Base-by-base conservation (phyloP, 2,888 invertebrate genomes). In the Anarsia innoxiella region DNA sequence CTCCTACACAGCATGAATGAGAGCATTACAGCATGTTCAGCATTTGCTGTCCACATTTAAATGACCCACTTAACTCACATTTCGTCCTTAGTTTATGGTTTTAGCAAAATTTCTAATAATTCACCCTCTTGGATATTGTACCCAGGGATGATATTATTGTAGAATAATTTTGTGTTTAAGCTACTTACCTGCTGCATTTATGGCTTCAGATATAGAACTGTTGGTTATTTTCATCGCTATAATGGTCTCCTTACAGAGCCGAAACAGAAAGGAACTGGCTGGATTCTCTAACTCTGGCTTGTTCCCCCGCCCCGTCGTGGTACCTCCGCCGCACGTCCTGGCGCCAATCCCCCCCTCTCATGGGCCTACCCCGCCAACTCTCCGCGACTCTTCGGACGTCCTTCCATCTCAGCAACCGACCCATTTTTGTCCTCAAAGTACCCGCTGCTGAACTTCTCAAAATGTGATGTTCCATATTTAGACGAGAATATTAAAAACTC, bases 311-410 rank as follows among this genome's bases (percentile, higher is more conserved):
- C 35, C 71, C 67, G 28, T 68, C 72, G 23, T 82, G 83, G 82
- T 82, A 80, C 42, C 49, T 78, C 28, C 66, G 83, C 4, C 70
- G 80, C 2, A 82, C 70, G 0, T 68, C 78, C 1, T 82, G 82
- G 83, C 74, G 82, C 6, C 67, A 67, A 44, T 52, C 55, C 16
- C 63, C 66, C 0, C 60, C 68, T 0, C 41, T 66, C 11, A 57
- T 65, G 57, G 66, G 65, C 1, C 50, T 70, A 3, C 66, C 68
- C 2, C 59, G 72, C 3, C 70, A 70, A 37, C 42, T 76, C 2
- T 66, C 67, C 1, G 52, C 64, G 2, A 65, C 58, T 1, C 59
- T 75, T 8, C 58, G 71, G 31, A 57, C 73, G 19, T 66, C 70
- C 6, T 45, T 74, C 23, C 70, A 72, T 44, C 55, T 71, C 26